A percentile compares a stretch with the other conserved stretches of the same genome.
These are phyloP conservation scores for Limnephilus lunatus DNA, from an alignment of 2,888 invertebrate species.

Conservation along the genomic window DNA sequence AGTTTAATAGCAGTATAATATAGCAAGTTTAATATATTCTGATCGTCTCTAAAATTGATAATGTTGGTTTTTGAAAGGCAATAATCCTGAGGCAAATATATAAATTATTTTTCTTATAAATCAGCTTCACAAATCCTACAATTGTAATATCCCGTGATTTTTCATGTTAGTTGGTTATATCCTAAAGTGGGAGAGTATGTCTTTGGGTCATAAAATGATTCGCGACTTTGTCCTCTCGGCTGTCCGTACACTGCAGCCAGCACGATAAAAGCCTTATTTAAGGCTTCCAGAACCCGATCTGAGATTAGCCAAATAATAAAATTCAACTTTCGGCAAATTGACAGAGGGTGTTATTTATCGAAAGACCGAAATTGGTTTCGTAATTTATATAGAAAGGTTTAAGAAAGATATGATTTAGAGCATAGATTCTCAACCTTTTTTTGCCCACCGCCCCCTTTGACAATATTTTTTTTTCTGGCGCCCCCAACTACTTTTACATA, in stretches of 20 bases:
- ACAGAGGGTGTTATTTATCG: conserved; percentile 23
- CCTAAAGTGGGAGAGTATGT: background rate
- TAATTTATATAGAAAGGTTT: background rate
- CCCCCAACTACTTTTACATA: too few species aligned
- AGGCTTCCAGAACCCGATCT: background rate
- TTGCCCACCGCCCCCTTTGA: too few species aligned
- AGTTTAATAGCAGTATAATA: too few species aligned
- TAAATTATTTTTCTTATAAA: too few species aligned
- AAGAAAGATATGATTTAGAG: background rate
- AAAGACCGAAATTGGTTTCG: background rate
- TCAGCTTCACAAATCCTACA: too few species aligned
- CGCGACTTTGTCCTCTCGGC: background rate
- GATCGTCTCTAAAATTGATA: too few species aligned
- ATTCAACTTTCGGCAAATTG: conserved; percentile 21
- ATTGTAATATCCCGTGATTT: too few species aligned
- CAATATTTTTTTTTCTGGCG: too few species aligned
- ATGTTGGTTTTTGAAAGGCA: too few species aligned
- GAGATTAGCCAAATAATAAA: conserved; percentile 9
- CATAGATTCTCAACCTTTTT: too few species aligned
- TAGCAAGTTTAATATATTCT: too few species aligned
- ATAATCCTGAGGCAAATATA: too few species aligned
- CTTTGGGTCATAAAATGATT: background rate
- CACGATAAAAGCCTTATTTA: background rate
- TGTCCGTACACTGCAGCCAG: background rate
- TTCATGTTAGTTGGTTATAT: background rate